Conservation (phyloP, 1,140 invertebrate genomes). For the Holotrichia oblita region DNA sequence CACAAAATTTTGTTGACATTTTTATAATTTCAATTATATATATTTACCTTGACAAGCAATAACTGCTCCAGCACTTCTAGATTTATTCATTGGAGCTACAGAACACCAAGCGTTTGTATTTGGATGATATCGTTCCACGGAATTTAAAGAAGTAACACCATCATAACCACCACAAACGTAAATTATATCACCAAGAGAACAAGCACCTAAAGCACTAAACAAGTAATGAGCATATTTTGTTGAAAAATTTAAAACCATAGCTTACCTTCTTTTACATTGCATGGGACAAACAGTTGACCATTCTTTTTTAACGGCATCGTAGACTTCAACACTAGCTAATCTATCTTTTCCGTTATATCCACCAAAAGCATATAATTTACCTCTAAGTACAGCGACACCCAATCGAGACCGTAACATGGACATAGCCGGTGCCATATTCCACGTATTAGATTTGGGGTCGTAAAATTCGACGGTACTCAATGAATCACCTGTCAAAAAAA, state of each 20-base stretch:
- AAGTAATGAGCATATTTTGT: too few species aligned
- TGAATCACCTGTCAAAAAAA: conserved; percentile 76
- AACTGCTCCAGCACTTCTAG: conserved; percentile 89
- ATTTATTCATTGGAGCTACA: conserved; percentile 85
- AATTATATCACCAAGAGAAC: conserved; percentile 79
- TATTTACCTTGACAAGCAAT: conserved; percentile 72
- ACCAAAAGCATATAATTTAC: conserved; percentile 78
- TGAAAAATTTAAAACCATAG: background rate
- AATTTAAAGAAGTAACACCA: conserved; percentile 86
- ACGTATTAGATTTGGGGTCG: conserved; percentile 76
- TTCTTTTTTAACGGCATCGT: conserved; percentile 75
- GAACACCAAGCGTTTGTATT: conserved; percentile 80
- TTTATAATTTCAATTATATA: too few species aligned
- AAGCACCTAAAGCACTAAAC: conserved; percentile 83
- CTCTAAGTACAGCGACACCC: conserved; percentile 83
- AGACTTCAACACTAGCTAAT: conserved; percentile 88
- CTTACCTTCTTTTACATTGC: conserved; percentile 83
- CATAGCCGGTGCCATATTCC: conserved; percentile 87
- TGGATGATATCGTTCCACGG: conserved; percentile 85
- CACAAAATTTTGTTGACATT: too few species aligned
- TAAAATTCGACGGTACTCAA: conserved; percentile 89
- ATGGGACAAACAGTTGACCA: conserved; percentile 86
- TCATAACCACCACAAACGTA: conserved; percentile 93
- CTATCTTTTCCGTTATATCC: conserved; percentile 86
- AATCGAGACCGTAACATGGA: conserved; percentile 84